Evolutionary conservation across 2,113 vertebrate species (phyloP), one percentile per base, ranked within the genome.

Genomic region (Melanocharis versteri): DNA sequence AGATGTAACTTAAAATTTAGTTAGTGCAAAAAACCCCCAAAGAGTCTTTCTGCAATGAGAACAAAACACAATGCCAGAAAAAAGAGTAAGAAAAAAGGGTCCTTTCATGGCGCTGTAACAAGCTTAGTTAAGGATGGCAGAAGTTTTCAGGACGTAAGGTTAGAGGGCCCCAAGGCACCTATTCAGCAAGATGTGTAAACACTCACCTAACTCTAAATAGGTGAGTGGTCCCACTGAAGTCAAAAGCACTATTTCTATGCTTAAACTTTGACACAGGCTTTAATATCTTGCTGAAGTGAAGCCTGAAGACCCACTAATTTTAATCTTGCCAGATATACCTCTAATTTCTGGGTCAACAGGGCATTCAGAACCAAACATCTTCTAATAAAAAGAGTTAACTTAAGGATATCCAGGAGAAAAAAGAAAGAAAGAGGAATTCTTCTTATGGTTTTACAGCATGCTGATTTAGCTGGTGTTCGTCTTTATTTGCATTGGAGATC

Each of bases 401-500:
- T 86, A 66, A 61, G 58, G 35, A 70, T 89, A 77, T 80, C 45
- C 47, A 70, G 50, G 66, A 72, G 16, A 58, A 90, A 45, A n/a
- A 45, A 4, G 31, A 70, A 86, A 54, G 33, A 71, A 85, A 79
- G 23, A 92, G 7, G 23, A 91, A 64, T 94, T 88, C 35, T 22
- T 69, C 42, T 61, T 84, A 30, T 3, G 1, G 31, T 91, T 95
- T 95, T 48, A n/a, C 31, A 62, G 85, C 44, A 27, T 62, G 64
- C 54, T 86, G 78, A 68, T 93, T 60, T 77, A 45, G 54, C 35
- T 66, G 35, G 18, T 51, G 35, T 83, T 95, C 0, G 0, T 73
- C 26, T 95, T 86, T 90, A 80, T 94, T 96, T 96, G 76, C 72
- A 80, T 51, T 88, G 72, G 79, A 94, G 71, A 91, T 92, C 60